Conservation (phyloP, 2,888 invertebrate species). For the Idaea aversata region DNA sequence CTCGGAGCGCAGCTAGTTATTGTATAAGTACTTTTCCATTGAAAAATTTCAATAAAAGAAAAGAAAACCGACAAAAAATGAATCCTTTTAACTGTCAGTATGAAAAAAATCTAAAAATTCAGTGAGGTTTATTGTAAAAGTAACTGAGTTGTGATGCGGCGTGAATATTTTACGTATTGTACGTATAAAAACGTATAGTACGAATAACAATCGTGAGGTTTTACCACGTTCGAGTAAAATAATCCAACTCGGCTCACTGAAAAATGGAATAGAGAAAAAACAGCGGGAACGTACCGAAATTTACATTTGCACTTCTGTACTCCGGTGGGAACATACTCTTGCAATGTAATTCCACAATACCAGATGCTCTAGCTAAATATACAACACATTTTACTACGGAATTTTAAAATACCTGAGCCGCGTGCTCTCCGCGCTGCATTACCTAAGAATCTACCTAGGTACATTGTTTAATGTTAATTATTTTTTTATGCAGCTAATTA, state of each 20-base stretch:
- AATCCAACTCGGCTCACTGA: conserved; percentile 12
- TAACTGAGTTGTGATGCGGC: conserved; percentile 30
- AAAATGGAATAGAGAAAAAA: conserved; percentile 25
- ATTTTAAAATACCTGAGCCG: neutral
- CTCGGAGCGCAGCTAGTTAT: too few species aligned
- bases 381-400: conserved; percentile 11
- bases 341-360: conserved; percentile 25
- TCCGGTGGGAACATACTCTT: conserved; percentile 13
- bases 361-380: conserved; percentile 13
- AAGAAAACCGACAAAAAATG: neutral
- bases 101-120: neutral
- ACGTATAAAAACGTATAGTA: conserved; percentile 29
- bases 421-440: neutral
- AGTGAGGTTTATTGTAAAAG: conserved; percentile 23
- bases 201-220: conserved; percentile 21
- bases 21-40: neutral
- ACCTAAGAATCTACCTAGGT: neutral
- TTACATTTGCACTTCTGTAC: conserved; percentile 27
- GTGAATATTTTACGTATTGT: conserved; percentile 48
- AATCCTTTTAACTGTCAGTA: neutral
- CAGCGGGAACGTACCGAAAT: conserved; percentile 24
- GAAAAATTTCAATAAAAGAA: neutral
- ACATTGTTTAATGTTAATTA: neutral
- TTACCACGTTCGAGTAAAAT: conserved; percentile 12
- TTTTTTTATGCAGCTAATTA: neutral